Percentiles rank a stretch among this genome's conserved stretches.
Evolutionary conservation across 2,888 invertebrate genomes (phyloP).

Genomic region (Xanthia icteritia): DNA sequence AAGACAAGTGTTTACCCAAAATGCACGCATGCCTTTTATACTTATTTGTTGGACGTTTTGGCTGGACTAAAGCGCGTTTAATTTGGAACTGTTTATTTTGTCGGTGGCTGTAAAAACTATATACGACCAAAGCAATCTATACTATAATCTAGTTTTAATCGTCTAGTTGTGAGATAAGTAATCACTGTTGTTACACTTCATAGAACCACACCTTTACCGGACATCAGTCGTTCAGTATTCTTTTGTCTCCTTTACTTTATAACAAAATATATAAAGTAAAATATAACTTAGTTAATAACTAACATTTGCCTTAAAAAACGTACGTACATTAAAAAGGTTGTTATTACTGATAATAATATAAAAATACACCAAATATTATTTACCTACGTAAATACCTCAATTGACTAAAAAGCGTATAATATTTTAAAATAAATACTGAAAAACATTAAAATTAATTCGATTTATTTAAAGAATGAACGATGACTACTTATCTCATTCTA

Average conservation of each 20-base stretch:
- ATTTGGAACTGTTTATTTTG: conserved; percentile 56
- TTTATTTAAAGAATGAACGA: conserved; percentile 34
- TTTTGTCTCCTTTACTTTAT: not conserved
- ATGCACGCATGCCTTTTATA: conserved; percentile 23
- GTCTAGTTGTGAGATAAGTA: conserved; percentile 69
- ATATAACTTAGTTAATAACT: conserved; percentile 13
- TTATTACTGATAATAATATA: conserved; percentile 52
- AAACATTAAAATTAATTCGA: not conserved
- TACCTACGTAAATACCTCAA: conserved; percentile 45
- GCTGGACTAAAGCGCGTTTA: conserved; percentile 52
- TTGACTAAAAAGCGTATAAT: conserved; percentile 31
- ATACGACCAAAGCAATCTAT: conserved; percentile 83
- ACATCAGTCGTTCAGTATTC: conserved; percentile 5
- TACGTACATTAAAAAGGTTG: conserved; percentile 59
- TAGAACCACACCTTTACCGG: conserved; percentile 45
- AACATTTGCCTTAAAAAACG: conserved; percentile 54
- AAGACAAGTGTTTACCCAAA: conserved; percentile 24
- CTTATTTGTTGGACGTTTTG: conserved; percentile 44
- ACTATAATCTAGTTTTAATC: conserved; percentile 77
- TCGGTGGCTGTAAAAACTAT: conserved; percentile 74
- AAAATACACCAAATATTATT: conserved; percentile 41
- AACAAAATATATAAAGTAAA: conserved; percentile 18
- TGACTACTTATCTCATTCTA: conserved; percentile 70
- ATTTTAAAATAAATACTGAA: conserved; percentile 7
- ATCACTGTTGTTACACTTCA: conserved; percentile 61